phyloP scores from a whole-genome alignment of 2,113 vertebrate genomes.

The Zosterops japonicus region DNA sequence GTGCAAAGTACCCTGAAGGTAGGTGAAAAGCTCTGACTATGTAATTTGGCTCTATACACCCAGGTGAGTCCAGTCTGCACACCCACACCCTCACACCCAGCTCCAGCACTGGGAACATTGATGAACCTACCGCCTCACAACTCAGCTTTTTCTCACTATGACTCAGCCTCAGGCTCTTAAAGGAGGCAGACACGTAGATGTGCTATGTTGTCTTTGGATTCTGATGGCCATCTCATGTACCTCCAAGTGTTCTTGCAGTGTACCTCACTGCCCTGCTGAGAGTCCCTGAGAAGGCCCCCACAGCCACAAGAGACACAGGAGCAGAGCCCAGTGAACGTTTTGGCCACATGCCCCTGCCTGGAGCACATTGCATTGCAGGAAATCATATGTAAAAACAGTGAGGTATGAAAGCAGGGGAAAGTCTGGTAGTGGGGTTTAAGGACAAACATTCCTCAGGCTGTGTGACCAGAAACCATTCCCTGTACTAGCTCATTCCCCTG shows the following conservation, averaged over 20 bases:
- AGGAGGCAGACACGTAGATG: background rate
- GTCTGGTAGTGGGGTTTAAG: background rate
- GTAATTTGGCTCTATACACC: background rate
- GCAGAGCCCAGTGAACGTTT: background rate
- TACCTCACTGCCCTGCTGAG: background rate
- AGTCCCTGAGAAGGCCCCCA: background rate
- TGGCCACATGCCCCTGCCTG: background rate
- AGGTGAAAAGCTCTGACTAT: background rate
- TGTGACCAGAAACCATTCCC: background rate
- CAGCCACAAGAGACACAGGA: background rate
- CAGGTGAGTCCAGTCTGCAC: background rate
- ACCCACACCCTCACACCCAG: background rate
- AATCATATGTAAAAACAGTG: conserved; percentile 1
- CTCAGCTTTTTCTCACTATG: background rate
- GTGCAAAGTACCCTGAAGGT: background rate
- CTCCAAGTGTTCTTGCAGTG: background rate
- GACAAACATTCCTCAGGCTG: background rate
- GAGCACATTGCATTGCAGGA: background rate
- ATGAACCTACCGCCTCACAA: background rate
- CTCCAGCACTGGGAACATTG: background rate
- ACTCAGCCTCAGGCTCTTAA: background rate
- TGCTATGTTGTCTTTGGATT: background rate
- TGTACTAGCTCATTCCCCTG: background rate
- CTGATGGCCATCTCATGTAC: background rate
- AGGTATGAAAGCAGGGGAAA: background rate